A percentile compares a stretch with the other conserved stretches of the same genome.
These are phyloP conservation scores for Danio jaintianensis DNA, from an alignment of 2,797 vertebrate genomes.

Conservation along the genomic window DNA sequence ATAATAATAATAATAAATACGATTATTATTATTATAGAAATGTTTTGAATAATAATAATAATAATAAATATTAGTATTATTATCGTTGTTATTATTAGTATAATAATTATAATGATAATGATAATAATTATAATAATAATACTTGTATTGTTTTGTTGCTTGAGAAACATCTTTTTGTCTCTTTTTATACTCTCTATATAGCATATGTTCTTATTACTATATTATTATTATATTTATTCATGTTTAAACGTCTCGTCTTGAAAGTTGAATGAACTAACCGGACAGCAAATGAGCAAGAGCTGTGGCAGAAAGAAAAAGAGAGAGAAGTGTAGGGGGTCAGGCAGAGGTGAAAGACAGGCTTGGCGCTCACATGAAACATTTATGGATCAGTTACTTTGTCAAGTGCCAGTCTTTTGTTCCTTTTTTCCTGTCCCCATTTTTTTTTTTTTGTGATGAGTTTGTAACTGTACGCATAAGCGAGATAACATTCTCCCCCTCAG, in stretches of 20 bases:
- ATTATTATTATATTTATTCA: too few species aligned
- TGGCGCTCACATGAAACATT: constrained; percentile 70
- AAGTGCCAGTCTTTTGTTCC: constrained; percentile 63
- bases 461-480: constrained; percentile 30
- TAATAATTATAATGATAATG: too few species aligned
- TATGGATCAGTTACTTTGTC: constrained; percentile 64
- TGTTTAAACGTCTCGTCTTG: neutral
- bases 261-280: constrained; percentile 41
- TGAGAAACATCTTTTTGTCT: too few species aligned
- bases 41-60: too few species aligned
- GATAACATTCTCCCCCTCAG: constrained; percentile 27
- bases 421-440: constrained; percentile 44
- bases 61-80: too few species aligned
- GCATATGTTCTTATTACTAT: too few species aligned
- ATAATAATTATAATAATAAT: too few species aligned
- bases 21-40: too few species aligned
- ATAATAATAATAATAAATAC: too few species aligned
- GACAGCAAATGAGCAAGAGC: constrained; percentile 21
- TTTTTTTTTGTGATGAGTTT: constrained; percentile 49
- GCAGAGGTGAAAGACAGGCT: constrained; percentile 68
- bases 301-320: constrained; percentile 12
- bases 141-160: too few species aligned
- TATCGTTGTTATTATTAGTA: too few species aligned
- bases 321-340: constrained; percentile 73
- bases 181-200: too few species aligned